Percentiles rank a stretch among this genome's conserved stretches.
Conservation (phyloP, 1,140 invertebrate species). For the Cydia strobilella region DNA sequence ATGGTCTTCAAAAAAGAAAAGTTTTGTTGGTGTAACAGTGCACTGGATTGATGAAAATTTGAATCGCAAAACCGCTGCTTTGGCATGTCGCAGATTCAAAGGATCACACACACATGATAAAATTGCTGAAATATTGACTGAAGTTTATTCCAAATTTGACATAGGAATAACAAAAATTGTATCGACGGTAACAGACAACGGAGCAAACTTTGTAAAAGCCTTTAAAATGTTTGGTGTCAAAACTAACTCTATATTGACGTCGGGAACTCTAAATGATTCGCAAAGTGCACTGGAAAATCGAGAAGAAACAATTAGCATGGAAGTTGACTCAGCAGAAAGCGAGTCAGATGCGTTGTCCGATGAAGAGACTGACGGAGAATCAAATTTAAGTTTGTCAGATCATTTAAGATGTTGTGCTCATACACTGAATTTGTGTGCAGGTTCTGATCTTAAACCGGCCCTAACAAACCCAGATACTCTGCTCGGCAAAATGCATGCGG, state of each 20-base stretch:
- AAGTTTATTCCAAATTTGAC: constrained; percentile 43
- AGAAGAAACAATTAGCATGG: too few relatives aligned
- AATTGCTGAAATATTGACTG: constrained; percentile 36
- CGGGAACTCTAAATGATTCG: neutral
- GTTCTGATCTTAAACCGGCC: constrained; percentile 37
- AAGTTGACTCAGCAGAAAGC: too few relatives aligned
- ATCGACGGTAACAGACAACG: constrained; percentile 43
- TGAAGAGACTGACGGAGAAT: constrained; percentile 36
- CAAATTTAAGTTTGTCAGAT: constrained; percentile 34
- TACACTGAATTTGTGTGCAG: constrained; percentile 35
- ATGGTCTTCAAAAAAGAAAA: constrained; percentile 42
- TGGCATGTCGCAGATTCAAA: constrained; percentile 44
- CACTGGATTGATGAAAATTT: constrained; percentile 43
- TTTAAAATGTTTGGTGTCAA: constrained; percentile 39
- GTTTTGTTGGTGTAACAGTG: constrained; percentile 42
- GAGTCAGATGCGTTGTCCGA: neutral
- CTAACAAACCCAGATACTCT: constrained; percentile 36
- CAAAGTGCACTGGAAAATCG: too few relatives aligned
- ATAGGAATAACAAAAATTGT: constrained; percentile 42
- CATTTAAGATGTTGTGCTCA: constrained; percentile 42
- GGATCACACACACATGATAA: constrained; percentile 41
- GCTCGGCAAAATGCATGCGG: constrained; percentile 37
- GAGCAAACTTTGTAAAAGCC: constrained; percentile 42
- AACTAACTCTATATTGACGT: constrained; percentile 37
- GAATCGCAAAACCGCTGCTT: constrained; percentile 35